Percentiles rank a stretch among this genome's conserved stretches.
phyloP scores from a whole-genome alignment of 2,113 vertebrate genomes.

The Nesoenas mayeri region DNA sequence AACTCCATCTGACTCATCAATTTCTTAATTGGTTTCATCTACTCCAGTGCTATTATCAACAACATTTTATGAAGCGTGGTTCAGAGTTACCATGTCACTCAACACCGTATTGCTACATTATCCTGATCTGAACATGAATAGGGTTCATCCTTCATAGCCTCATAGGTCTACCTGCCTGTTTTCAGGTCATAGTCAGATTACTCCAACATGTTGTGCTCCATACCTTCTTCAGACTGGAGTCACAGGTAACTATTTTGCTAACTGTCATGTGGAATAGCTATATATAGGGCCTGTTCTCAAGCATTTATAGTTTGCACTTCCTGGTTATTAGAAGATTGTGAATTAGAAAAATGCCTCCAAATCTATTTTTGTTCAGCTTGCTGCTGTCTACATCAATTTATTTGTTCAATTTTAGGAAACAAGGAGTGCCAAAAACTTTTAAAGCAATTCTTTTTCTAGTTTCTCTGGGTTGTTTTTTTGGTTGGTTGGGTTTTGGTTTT shows the following conservation, averaged over 20 bases:
- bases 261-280: not conserved
- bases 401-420: slow-evolving; percentile 49
- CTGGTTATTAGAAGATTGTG: not conserved
- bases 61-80: slow-evolving; percentile 7
- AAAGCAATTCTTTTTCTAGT: not conserved
- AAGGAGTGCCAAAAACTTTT: slow-evolving; percentile 21
- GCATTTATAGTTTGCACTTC: not conserved
- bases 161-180: not conserved
- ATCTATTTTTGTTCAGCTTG: slow-evolving; percentile 33
- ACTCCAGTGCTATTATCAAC: not conserved
- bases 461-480: not conserved
- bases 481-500: no score
- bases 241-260: not conserved
- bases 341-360: not conserved
- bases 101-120: not conserved
- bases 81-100: slow-evolving; percentile 34
- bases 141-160: not conserved
- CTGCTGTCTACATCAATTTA: slow-evolving; percentile 42
- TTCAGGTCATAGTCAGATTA: not conserved
- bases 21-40: slow-evolving; percentile 40
- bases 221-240: not conserved
- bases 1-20: slow-evolving; percentile 13
- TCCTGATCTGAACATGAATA: slow-evolving; percentile 7
- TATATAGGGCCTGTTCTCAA: not conserved
- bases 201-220: not conserved